A percentile compares a stretch with the other conserved stretches of the same genome.
Conservation (phyloP, 64 coral and sea anemone genomes). For the Anthopleura sola region DNA sequence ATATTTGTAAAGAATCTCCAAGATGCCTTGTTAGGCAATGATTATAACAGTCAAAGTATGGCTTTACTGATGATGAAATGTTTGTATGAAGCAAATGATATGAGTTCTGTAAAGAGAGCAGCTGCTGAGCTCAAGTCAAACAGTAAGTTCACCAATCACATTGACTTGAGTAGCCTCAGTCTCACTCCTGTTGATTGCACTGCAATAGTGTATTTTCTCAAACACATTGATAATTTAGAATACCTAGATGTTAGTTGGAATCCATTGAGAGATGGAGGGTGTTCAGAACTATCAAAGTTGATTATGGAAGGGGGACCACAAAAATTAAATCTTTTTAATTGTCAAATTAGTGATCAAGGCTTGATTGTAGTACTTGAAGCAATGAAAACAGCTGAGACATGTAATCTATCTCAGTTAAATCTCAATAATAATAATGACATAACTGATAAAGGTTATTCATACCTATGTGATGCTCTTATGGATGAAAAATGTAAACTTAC, state of each 20-base stretch:
- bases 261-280: background rate
- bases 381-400: background rate
- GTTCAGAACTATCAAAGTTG: background rate
- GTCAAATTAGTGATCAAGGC: background rate
- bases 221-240: background rate
- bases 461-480: constrained; percentile 2
- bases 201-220: constrained; percentile 21
- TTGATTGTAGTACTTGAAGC: background rate
- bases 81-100: constrained; percentile 23
- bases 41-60: background rate
- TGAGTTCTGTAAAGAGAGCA: background rate
- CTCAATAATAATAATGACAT: background rate
- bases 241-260: background rate
- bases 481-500: constrained; percentile 12
- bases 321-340: background rate
- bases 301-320: background rate
- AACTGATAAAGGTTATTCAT: constrained; percentile 1
- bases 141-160: background rate
- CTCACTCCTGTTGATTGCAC: constrained; percentile 26
- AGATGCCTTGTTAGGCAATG: background rate
- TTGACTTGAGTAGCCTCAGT: background rate
- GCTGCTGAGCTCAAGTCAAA: constrained; percentile 22
- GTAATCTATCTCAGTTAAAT: background rate
- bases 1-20: background rate
- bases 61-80: constrained; percentile 18